Conservation (phyloP, 1,140 invertebrate genomes). For the Zaprionus kolodkinae region DNA sequence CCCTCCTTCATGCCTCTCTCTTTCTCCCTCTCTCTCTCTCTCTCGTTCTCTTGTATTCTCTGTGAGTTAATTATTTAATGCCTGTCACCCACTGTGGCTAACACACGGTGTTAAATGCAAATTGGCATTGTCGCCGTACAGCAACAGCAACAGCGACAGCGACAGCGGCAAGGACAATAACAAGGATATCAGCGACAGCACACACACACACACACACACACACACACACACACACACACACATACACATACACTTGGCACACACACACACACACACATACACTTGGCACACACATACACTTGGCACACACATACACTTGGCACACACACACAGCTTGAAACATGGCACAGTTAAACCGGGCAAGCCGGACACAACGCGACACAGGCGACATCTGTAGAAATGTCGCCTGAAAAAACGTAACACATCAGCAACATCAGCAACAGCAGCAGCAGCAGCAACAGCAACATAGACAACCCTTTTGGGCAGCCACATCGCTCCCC, state of each 20-base stretch:
- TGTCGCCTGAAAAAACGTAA: slow-evolving; percentile 19
- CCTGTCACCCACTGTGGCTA: slow-evolving; percentile 75
- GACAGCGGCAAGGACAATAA: slow-evolving; percentile 34
- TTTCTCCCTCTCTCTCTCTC: neutral
- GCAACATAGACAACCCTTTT: slow-evolving; percentile 23
- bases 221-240: slow-evolving; percentile 18
- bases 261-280: slow-evolving; percentile 19
- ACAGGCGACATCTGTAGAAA: slow-evolving; percentile 34
- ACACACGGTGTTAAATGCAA: slow-evolving; percentile 74
- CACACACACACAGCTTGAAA: slow-evolving; percentile 37
- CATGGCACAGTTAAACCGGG: slow-evolving; percentile 40
- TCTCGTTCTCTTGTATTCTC: slow-evolving; percentile 20
- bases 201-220: slow-evolving; percentile 19
- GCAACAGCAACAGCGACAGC: slow-evolving; percentile 15
- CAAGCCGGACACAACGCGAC: slow-evolving; percentile 30
- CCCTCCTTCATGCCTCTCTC: too few species aligned
- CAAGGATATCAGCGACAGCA: slow-evolving; percentile 40
- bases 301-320: too few species aligned
- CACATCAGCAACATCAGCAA: neutral
- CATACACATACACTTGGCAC: too few species aligned
- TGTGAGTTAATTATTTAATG: slow-evolving; percentile 77
- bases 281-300: too few species aligned
- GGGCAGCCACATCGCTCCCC: neutral
- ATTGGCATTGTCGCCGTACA: slow-evolving; percentile 62
- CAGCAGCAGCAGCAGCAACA: slow-evolving; percentile 7